A percentile compares a stretch with the other conserved stretches of the same genome.
These are phyloP conservation scores for Narcine bancroftii DNA, from an alignment of 2,113 vertebrate genomes.

Conservation along the genomic window DNA sequence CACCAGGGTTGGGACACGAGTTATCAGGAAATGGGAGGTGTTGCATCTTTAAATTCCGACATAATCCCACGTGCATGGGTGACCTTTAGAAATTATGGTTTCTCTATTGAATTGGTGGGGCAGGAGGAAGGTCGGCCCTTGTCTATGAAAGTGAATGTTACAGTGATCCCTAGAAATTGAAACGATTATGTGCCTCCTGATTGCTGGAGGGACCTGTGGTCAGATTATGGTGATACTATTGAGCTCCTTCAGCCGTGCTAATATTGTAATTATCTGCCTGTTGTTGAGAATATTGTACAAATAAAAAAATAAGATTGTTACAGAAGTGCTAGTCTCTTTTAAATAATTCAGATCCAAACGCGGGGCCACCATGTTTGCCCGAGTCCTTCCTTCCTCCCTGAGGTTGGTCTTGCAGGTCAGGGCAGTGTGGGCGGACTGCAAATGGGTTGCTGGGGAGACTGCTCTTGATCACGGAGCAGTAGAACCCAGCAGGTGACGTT, in stretches of 20 bases:
- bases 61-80: not conserved
- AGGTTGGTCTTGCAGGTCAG: not conserved
- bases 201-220: not conserved
- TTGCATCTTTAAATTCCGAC: not conserved
- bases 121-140: too few species aligned
- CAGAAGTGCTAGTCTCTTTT: slow-evolving; percentile 15
- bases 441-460: not conserved
- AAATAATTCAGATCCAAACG: not conserved
- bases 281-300: slow-evolving; percentile 34
- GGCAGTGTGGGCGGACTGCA: not conserved
- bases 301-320: slow-evolving; percentile 30
- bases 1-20: not conserved
- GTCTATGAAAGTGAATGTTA: not conserved
- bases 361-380: not conserved
- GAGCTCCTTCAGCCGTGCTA: slow-evolving; percentile 16
- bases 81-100: not conserved
- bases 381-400: not conserved
- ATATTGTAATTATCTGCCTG: slow-evolving; percentile 29
- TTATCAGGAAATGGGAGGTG: not conserved
- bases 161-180: not conserved
- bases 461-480: not conserved
- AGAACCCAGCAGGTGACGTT: too few species aligned
- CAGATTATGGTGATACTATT: not conserved
- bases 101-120: not conserved
- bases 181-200: too few species aligned